Evolutionary conservation across 2,888 invertebrate species (phyloP).

Genomic region (Catocala nupta): DNA sequence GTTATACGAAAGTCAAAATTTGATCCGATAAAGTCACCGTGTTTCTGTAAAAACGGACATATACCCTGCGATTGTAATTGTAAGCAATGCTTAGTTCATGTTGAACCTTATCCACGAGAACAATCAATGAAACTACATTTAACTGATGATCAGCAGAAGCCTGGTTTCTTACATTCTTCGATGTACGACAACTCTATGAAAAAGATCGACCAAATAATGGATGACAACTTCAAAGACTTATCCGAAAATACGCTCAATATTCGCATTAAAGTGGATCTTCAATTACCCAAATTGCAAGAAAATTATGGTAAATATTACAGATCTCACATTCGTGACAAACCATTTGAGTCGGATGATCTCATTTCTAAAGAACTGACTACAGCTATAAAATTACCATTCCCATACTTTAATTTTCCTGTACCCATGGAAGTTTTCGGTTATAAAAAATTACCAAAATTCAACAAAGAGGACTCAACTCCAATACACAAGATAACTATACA

Average conservation of each 20-base stretch:
- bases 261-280: constrained; percentile 76
- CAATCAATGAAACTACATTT: constrained; percentile 39
- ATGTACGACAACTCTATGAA: constrained; percentile 34
- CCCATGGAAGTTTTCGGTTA: constrained; percentile 68
- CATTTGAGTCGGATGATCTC: constrained; percentile 50
- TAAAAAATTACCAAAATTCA: constrained; percentile 56
- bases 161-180: constrained; percentile 18
- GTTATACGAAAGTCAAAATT: constrained; percentile 44
- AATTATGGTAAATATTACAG: constrained; percentile 50
- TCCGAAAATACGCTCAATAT: constrained; percentile 69
- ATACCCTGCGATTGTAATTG: constrained; percentile 72
- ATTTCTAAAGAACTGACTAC: constrained; percentile 62
- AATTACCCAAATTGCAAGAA: constrained; percentile 70
- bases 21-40: constrained; percentile 60
- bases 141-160: constrained; percentile 43
- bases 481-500: constrained; percentile 74
- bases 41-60: constrained; percentile 69
- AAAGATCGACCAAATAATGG: constrained; percentile 35
- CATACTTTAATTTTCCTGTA: constrained; percentile 71
- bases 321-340: constrained; percentile 46
- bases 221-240: constrained; percentile 43
- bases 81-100: constrained; percentile 66
- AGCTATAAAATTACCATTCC: constrained; percentile 65
- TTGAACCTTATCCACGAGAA: constrained; percentile 46
- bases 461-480: constrained; percentile 58